Conservation (phyloP, 2,888 invertebrate genomes). For the Meandrusa payeni region DNA sequence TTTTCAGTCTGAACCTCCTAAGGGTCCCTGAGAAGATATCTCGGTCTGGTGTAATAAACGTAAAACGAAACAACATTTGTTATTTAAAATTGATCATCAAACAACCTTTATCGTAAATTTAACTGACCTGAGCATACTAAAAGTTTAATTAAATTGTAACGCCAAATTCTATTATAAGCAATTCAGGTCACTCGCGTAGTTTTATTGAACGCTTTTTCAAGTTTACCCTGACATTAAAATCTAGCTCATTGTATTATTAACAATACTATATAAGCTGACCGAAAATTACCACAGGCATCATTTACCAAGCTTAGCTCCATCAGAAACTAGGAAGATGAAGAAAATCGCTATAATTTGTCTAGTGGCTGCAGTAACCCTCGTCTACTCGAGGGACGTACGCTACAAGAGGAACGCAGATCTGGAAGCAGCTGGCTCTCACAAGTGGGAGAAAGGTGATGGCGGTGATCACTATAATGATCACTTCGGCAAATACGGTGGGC, state of each 20-base stretch:
- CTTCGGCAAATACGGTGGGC: constrained; percentile 82
- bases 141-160: constrained; percentile 10
- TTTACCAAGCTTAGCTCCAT: constrained; percentile 69
- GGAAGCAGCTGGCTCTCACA: constrained; percentile 69
- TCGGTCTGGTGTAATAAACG: too few relatives aligned
- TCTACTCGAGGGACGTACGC: constrained; percentile 72
- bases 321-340: constrained; percentile 59
- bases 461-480: constrained; percentile 83
- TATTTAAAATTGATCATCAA: too few relatives aligned
- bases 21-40: too few relatives aligned
- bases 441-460: constrained; percentile 81
- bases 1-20: too few relatives aligned
- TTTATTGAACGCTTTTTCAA: constrained; percentile 55
- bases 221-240: constrained; percentile 72
- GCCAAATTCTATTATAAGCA: constrained; percentile 39
- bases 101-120: too few relatives aligned
- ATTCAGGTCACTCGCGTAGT: constrained; percentile 59
- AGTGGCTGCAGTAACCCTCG: constrained; percentile 61
- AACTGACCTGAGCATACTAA: too few relatives aligned
- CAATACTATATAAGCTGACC: constrained; percentile 74
- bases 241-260: constrained; percentile 53
- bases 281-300: constrained; percentile 68
- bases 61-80: too few relatives aligned
- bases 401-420: constrained; percentile 71
- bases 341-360: constrained; percentile 55